These are phyloP conservation scores for Diphyllodes magnificus DNA, from an alignment of 2,113 vertebrate species.

Conservation along the genomic window DNA sequence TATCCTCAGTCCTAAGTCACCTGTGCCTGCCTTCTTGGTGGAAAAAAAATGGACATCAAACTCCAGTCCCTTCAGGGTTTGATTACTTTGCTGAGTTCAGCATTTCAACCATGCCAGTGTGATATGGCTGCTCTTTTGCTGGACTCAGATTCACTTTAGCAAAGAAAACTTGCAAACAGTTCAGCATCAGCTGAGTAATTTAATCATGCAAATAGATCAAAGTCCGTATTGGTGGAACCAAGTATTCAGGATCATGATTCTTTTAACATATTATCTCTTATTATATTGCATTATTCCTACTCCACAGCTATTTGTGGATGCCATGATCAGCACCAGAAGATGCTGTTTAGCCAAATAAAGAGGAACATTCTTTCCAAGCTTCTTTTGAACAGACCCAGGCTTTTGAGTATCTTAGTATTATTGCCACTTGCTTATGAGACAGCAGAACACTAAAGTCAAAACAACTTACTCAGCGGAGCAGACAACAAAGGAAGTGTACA, in stretches of 20 bases:
- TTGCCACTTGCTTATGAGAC: neutral
- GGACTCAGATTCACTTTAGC: neutral
- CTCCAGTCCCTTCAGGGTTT: neutral
- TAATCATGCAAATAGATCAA: neutral
- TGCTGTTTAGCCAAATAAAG: neutral
- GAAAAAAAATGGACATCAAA: neutral
- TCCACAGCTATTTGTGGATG: neutral
- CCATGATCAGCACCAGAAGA: neutral
- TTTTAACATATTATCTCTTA: neutral
- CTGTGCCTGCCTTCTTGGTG: neutral
- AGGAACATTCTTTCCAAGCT: neutral
- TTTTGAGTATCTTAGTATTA: neutral
- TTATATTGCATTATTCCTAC: neutral
- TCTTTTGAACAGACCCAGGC: neutral
- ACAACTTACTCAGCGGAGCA: neutral
- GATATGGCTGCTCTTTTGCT: neutral
- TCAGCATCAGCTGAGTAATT: neutral
- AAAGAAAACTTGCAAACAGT: neutral
- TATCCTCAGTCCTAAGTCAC: neutral
- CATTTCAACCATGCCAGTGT: neutral
- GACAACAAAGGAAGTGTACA: conserved; percentile 32
- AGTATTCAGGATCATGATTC: neutral
- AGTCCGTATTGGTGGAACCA: neutral
- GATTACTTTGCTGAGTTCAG: neutral
- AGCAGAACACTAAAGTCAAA: neutral